Base-by-base conservation (phyloP, 2,113 vertebrate species). In the Scolopax mira region DNA sequence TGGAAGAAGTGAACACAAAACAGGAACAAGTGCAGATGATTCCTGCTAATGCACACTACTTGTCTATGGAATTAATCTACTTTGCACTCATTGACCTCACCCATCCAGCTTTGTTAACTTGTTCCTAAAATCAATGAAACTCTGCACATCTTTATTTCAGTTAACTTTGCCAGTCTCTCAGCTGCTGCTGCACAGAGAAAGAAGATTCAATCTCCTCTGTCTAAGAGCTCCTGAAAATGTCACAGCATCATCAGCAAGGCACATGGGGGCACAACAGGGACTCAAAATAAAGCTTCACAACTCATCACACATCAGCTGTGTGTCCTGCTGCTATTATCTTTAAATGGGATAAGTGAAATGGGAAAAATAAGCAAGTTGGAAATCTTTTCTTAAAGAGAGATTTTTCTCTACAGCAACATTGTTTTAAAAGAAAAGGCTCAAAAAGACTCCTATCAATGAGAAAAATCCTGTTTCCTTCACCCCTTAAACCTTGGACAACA, bases 201-300 rank as follows among this genome's bases (percentile, higher is more conserved):
- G 35, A 39, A 44, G 13, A 55, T 23, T 41, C 39, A 19, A 41
- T 46, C 24, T 88, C 33, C 49, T 71, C 54, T 58, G 42, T 21
- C 61, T 60, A n/a, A 49, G 9, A 62, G 37, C 39, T 88, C 61
- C 72, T 46, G 16, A 85, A 83, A 9, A 4, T 14, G 25, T 51
- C 0, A 0, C 46, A 78, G 42, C 51, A 73, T 18, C 5, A 0
- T 18, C 11, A 66, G 69, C 58, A 46, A 90, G 9, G 48, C 41
- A 52, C 6, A 1, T 2, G 27, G n/a, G 72, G 13, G 24, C 48
- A 61, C 1, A 2, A 66, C 14, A 31, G 15, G 6, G 51, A 90
- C 37, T 48, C 28, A 78, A 58, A 88, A 54, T 73, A 69, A 66
- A 58, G 27, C 3, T 1, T 77, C 75, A 23, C 18, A 19, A 42